Conservation (phyloP, 2,888 invertebrate species). For the Halictus ligatus region DNA sequence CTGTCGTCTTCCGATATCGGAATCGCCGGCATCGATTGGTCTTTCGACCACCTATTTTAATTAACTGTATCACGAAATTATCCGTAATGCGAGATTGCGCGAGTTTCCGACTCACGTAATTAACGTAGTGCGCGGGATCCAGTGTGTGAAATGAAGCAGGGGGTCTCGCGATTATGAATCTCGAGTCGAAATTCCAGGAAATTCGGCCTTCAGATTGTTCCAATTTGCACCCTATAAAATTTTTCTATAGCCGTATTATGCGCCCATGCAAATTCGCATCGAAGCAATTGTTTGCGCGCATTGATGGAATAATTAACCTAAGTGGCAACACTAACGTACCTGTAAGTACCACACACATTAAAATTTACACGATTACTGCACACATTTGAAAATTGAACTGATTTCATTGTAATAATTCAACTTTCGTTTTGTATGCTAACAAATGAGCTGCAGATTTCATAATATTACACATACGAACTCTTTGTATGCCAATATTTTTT, state of each 20-base stretch:
- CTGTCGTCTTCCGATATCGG: not conserved
- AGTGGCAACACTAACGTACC: not conserved
- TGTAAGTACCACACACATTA: not conserved
- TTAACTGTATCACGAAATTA: conserved; percentile 40
- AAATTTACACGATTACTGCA: not conserved
- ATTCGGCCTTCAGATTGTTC: not conserved
- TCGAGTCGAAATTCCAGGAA: conserved; percentile 7
- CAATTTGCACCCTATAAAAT: not conserved
- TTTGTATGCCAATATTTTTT: not conserved
- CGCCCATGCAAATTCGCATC: not conserved
- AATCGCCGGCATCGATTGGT: not conserved
- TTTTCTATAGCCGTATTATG: not conserved
- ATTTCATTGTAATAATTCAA: too few species aligned
- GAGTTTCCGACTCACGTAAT: conserved; percentile 34
- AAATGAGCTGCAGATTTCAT: too few species aligned
- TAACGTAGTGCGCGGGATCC: conserved; percentile 40
- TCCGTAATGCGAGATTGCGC: conserved; percentile 29
- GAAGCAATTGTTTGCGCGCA: not conserved
- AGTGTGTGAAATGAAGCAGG: conserved; percentile 36
- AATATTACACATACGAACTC: too few species aligned
- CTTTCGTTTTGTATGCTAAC: not conserved
- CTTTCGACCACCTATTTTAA: conserved; percentile 38
- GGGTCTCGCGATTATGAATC: conserved; percentile 47
- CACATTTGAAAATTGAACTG: not conserved
- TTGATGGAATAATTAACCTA: not conserved